Evolutionary conservation across 2,888 invertebrate species (phyloP).

Genomic region (Galerucella nymphaeae): DNA sequence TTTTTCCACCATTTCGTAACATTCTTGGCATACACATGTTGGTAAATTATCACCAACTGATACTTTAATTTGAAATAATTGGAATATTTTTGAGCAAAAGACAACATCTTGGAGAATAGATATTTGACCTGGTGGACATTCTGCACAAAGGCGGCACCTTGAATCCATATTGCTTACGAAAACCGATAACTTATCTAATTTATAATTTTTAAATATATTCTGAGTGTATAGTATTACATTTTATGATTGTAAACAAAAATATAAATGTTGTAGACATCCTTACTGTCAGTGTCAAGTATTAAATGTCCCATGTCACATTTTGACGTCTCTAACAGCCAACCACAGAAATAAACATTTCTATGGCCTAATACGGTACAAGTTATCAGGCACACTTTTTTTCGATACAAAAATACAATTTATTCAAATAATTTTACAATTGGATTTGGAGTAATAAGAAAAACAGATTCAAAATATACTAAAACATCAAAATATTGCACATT

Average conservation of each 20-base stretch:
- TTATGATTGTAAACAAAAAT: constrained; percentile 26
- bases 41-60: constrained; percentile 58
- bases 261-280: neutral
- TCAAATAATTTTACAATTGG: too few relatives aligned
- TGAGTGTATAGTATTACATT: neutral
- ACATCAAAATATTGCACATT: too few relatives aligned
- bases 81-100: constrained; percentile 57
- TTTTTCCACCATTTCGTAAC: constrained; percentile 60
- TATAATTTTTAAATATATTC: constrained; percentile 2
- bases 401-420: too few relatives aligned
- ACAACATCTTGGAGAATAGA: constrained; percentile 57
- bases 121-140: constrained; percentile 55
- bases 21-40: constrained; percentile 58
- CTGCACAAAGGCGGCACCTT: constrained; percentile 64
- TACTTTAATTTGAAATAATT: constrained; percentile 62
- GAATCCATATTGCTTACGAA: constrained; percentile 52
- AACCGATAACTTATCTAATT: neutral
- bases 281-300: neutral
- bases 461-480: too few relatives aligned
- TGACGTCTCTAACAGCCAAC: too few relatives aligned
- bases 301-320: too few relatives aligned
- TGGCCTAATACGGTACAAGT: too few relatives aligned
- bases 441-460: too few relatives aligned
- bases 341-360: too few relatives aligned
- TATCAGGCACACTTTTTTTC: too few relatives aligned